These are phyloP conservation scores for Amphipyra berbera DNA, from an alignment of 2,888 invertebrate genomes.

Conservation along the genomic window DNA sequence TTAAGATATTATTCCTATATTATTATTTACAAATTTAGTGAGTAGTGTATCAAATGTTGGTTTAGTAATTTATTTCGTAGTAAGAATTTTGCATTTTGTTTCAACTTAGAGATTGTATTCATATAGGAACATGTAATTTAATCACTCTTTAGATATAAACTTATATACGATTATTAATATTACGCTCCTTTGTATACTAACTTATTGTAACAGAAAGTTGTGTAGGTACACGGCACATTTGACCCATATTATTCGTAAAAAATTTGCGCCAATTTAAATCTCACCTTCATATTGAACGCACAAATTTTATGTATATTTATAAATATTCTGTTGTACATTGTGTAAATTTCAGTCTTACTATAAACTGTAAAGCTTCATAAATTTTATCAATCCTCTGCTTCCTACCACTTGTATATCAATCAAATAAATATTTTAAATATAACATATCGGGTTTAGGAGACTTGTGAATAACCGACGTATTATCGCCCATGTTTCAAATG, in stretches of 20 bases:
- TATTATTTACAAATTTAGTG: slow-evolving; percentile 83
- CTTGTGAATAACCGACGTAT: slow-evolving; percentile 33
- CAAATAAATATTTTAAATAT: slow-evolving; percentile 41
- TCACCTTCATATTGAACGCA: slow-evolving; percentile 51
- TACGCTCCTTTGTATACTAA: slow-evolving; percentile 61
- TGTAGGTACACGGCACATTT: slow-evolving; percentile 54
- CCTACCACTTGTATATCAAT: slow-evolving; percentile 46
- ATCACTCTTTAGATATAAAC: slow-evolving; percentile 77
- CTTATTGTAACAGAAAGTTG: slow-evolving; percentile 54
- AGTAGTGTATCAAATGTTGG: slow-evolving; percentile 70
- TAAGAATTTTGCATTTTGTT: slow-evolving; percentile 85
- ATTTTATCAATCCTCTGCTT: slow-evolving; percentile 42
- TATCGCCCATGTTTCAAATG: slow-evolving; percentile 37
- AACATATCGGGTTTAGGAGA: slow-evolving; percentile 58
- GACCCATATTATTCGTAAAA: slow-evolving; percentile 50
- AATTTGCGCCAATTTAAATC: slow-evolving; percentile 42
- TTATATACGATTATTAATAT: slow-evolving; percentile 63
- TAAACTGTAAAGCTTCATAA: slow-evolving; percentile 47
- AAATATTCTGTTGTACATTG: slow-evolving; percentile 72
- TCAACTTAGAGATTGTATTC: slow-evolving; percentile 75
- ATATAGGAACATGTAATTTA: slow-evolving; percentile 77
- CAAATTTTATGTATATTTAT: slow-evolving; percentile 59
- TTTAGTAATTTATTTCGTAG: slow-evolving; percentile 84
- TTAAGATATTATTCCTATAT: slow-evolving; percentile 85
- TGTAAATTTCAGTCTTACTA: slow-evolving; percentile 73